These are phyloP conservation scores for Acleris emargana DNA, from an alignment of 2,888 invertebrate genomes.

Conservation along the genomic window DNA sequence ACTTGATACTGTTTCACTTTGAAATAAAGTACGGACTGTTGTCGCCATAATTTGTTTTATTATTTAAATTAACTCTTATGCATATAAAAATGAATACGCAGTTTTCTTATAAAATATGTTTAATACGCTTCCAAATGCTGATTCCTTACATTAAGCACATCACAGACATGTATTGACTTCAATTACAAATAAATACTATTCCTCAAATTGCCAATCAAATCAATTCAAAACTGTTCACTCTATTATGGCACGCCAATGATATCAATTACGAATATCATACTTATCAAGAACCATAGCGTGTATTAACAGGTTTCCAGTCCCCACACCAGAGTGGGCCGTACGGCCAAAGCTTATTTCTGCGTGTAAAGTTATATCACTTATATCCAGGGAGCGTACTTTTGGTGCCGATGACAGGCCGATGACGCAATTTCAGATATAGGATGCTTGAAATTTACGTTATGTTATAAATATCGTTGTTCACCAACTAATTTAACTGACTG, in stretches of 20 bases:
- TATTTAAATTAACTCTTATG: background rate
- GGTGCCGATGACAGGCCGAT: too few species aligned
- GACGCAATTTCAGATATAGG: too few species aligned
- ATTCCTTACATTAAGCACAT: constrained; percentile 60
- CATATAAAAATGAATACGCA: constrained; percentile 9
- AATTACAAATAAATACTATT: constrained; percentile 54
- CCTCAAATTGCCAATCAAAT: constrained; percentile 48
- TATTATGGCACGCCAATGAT: constrained; percentile 31
- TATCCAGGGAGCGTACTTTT: too few species aligned
- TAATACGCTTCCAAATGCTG: constrained; percentile 32
- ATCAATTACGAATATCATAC: background rate
- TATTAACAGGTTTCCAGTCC: too few species aligned
- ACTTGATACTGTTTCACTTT: constrained; percentile 25
- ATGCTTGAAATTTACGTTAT: too few species aligned
- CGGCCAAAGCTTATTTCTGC: too few species aligned
- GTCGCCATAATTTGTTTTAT: constrained; percentile 23
- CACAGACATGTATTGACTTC: constrained; percentile 67
- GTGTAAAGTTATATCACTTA: too few species aligned
- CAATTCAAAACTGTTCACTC: constrained; percentile 27
- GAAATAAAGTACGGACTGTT: constrained; percentile 36
- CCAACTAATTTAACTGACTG: too few species aligned
- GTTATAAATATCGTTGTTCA: too few species aligned
- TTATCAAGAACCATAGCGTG: too few species aligned
- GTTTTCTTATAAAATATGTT: constrained; percentile 19
- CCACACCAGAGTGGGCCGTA: too few species aligned